phyloP scores from a whole-genome alignment of 2,888 invertebrate genomes.

The Pharmacophagus antenor region DNA sequence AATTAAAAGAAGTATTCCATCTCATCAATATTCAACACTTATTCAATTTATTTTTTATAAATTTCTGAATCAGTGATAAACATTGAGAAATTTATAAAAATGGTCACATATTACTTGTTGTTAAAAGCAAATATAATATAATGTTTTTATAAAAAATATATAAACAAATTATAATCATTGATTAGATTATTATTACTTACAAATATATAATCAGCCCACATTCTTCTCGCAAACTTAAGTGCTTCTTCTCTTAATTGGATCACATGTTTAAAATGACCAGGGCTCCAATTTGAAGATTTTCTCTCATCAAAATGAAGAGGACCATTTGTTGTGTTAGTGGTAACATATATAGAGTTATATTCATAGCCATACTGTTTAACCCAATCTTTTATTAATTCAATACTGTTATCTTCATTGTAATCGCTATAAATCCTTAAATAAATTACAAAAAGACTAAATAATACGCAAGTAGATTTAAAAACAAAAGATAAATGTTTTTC shows the following conservation, averaged over 20 bases:
- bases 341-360: constrained; percentile 87
- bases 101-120: too few species aligned
- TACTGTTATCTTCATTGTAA: constrained; percentile 90
- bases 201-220: constrained; percentile 95
- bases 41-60: background rate
- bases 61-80: too few species aligned
- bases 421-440: constrained; percentile 90
- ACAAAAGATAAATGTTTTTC: too few species aligned
- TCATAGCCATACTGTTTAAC: constrained; percentile 76
- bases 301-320: constrained; percentile 79
- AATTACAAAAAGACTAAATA: background rate
- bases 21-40: background rate
- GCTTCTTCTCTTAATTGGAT: constrained; percentile 90
- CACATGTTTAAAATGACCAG: constrained; percentile 87
- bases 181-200: constrained; percentile 76
- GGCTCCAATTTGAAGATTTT: constrained; percentile 87
- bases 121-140: background rate
- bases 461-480: too few species aligned
- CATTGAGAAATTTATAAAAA: too few species aligned
- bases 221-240: constrained; percentile 84
- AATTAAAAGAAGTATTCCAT: too few species aligned
- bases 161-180: background rate
- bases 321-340: constrained; percentile 67
- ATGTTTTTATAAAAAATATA: too few species aligned
- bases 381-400: constrained; percentile 88